Base-by-base conservation (phyloP, 2,888 invertebrate genomes). In the Ophion obscuratus region DNA sequence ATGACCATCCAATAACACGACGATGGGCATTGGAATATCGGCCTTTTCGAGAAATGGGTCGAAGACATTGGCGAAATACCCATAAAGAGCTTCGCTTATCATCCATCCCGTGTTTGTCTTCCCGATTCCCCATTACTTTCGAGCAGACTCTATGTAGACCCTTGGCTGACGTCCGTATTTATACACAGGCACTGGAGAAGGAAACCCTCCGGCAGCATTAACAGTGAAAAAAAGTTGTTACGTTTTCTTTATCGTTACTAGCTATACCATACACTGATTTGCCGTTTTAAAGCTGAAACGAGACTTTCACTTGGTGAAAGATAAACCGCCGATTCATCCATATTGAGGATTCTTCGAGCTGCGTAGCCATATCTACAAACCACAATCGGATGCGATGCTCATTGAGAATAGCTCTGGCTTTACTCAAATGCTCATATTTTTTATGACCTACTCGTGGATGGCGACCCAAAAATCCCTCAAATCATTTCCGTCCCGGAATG, bases 101-200 rank as follows among this genome's bases (percentile, higher is more conserved):
- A 92, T 95, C 94, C 94, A 94, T 2, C 93, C 93, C 78, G 83
- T 90, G 40, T 94, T 93, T 24, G 92, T 91, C 82, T 88, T 90
- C 84, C 93, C 93, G 57, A 92, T 67, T 27, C 91, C 91, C 93
- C 93, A 94, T 24, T 83, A 88, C 84, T 83, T 64, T 70, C 91
- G 92, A 53, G 68, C 47, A n/a, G 86, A n/a, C 2, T n/a, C n/a
- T 7, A 61, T 83, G 31, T 89, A 80, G 78, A 83, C 64, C 59
- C 74, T 62, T 5, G 92, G 91, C 20, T 91, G 86, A 77, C 90
- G 85, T 76, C 89, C 83, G 74, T 91, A 92, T 3, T 84, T 66
- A 79, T 88, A 92, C 24, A 91, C 83, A 20, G 87, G 36, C 84
- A 88, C 84, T 24, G 88, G 87, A 24, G 88, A 86, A 9, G 84